Evolutionary conservation across 1,140 invertebrate genomes (phyloP).

Genomic region (Camponotus vicinus): DNA sequence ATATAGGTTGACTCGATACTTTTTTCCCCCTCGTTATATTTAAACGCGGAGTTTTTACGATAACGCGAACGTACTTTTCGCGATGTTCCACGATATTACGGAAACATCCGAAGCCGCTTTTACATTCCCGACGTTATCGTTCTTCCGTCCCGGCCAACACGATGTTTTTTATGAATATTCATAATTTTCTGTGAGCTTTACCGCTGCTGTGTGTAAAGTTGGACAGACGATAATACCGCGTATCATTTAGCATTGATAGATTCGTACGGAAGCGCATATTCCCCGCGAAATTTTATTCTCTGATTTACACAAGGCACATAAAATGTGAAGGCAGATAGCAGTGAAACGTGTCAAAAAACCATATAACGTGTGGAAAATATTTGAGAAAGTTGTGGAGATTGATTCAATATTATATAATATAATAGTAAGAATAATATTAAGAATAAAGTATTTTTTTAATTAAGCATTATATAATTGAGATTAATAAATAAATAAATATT

Average conservation of each 20-base stretch:
- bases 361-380: background rate
- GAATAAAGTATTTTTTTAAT: too few species aligned
- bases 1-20: background rate
- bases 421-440: too few species aligned
- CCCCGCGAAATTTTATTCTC: background rate
- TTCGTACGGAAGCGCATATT: background rate
- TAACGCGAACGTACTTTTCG: constrained; percentile 41
- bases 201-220: background rate
- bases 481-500: too few species aligned
- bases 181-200: constrained; percentile 33
- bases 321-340: background rate
- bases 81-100: constrained; percentile 42
- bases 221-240: background rate
- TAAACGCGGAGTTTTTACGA: constrained; percentile 34
- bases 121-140: constrained; percentile 33
- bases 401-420: too few species aligned
- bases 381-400: too few species aligned
- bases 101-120: constrained; percentile 33
- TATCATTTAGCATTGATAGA: background rate
- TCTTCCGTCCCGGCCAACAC: constrained; percentile 6
- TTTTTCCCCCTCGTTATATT: constrained; percentile 22
- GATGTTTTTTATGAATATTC: constrained; percentile 54
- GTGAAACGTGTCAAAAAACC: background rate
- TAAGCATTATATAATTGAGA: too few species aligned
- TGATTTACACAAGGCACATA: background rate